Evolutionary conservation across 2,113 vertebrate genomes (phyloP).

Genomic region (Ctenodactylus gundi): DNA sequence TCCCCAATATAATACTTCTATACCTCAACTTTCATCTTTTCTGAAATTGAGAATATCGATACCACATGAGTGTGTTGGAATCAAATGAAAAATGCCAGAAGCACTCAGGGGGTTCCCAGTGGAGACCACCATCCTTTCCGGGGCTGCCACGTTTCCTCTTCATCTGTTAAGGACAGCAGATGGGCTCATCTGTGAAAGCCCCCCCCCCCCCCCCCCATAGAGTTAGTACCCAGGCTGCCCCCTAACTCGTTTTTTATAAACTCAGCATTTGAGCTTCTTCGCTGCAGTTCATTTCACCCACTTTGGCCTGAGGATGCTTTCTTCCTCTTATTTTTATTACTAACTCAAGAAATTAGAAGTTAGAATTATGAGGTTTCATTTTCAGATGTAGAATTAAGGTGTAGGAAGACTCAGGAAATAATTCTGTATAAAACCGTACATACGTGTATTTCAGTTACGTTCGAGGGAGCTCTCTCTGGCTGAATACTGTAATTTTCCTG

Average conservation of each 20-base stretch:
- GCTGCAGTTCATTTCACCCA: not conserved
- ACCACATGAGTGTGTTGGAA: not conserved
- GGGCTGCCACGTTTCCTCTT: rapidly evolving
- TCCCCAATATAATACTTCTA: not conserved
- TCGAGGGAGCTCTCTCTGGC: conserved; percentile 20
- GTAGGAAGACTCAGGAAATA: conserved; percentile 24
- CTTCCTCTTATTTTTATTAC: not conserved
- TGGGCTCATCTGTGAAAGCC: not conserved
- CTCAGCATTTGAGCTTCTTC: not conserved
- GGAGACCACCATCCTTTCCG: rapidly evolving
- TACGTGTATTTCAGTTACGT: conserved; percentile 35
- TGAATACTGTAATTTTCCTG: conserved; percentile 37
- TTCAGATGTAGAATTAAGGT: conserved; percentile 15
- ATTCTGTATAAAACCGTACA: not conserved
- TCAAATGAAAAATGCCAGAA: not conserved
- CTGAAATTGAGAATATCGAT: not conserved
- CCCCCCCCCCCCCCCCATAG: no score
- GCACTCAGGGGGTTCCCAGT: no score
- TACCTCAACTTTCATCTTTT: not conserved
- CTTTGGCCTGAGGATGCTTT: not conserved
- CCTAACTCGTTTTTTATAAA: no score
- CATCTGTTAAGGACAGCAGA: no score
- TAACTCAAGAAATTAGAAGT: not conserved
- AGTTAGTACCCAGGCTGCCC: rapidly evolving
- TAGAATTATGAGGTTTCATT: not conserved